Evolutionary conservation across 2,797 vertebrate genomes (phyloP).

Genomic region (Tokudaia tokunoshimensis): DNA sequence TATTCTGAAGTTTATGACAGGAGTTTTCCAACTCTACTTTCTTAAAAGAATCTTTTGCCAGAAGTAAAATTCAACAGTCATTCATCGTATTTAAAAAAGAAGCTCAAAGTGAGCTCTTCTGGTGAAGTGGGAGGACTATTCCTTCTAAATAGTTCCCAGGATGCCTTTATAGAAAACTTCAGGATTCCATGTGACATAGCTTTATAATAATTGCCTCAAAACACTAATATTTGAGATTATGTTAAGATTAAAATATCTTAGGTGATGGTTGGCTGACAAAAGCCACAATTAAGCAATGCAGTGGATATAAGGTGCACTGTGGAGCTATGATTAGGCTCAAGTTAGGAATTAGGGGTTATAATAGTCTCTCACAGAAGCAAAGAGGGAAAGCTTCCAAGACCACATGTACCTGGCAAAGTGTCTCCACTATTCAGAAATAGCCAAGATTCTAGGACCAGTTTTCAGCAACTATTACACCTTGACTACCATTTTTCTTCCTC

Average conservation of each 20-base stretch:
- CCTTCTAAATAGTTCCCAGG: neutral
- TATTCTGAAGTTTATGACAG: conserved; percentile 6
- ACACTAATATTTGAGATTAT: neutral
- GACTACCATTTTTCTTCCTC: neutral
- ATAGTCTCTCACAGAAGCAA: neutral
- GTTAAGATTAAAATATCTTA: conserved; percentile 54
- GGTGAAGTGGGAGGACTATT: neutral
- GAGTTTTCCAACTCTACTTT: neutral
- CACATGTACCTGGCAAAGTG: neutral
- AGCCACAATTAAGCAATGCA: neutral
- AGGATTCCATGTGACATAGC: neutral
- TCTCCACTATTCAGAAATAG: neutral
- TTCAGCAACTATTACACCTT: neutral
- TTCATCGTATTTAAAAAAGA: neutral
- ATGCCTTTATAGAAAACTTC: neutral
- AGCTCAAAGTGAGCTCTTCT: neutral
- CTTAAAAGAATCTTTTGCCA: neutral
- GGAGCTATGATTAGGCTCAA: neutral
- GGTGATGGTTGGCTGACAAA: neutral
- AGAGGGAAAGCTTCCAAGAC: neutral
- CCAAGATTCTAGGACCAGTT: neutral
- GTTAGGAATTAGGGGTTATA: neutral
- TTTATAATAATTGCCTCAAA: conserved; percentile 33
- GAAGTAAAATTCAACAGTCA: neutral
- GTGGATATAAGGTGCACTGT: neutral